Base-by-base conservation (phyloP, 2,888 invertebrate species). In the Linnaemya tessellans region DNA sequence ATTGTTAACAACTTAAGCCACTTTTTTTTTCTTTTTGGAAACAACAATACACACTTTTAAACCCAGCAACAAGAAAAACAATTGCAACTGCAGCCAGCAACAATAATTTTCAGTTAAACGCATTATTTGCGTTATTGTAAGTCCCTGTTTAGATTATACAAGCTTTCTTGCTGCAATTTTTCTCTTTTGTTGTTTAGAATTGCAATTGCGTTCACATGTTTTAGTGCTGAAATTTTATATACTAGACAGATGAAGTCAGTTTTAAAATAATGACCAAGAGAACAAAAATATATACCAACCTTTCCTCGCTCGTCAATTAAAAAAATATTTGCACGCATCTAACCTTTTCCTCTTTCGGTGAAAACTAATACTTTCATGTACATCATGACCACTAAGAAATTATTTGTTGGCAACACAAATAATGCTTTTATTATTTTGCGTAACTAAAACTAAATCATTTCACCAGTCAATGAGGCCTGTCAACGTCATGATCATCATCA, bases 371-470 rank as follows among this genome's bases (percentile, higher is more conserved):
- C 30, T 30, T 30, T 30, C 30, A 30, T 30, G 3, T 5, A 30
- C 30, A 30, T 30, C 30, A 30, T 30, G 30, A 30, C 30, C 3
- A 30, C 30, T 30, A 30, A 30, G 3, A 30, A 30, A 30, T 77
- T 74, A 74, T 79, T 79, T 74, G 80, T 80, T 80, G 75, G 62
- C 75, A 74, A 62, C 73, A 79, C 67, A 78, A 71, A 71, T 30
- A 71, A 67, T 62, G 41, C 15, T 38, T 56, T 54, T 22, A 20
- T 43, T 64, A 46, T 56, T 80, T 43, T 74, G 20, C 51, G n/a
- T 2, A 70, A 43, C 68, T 60, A 38, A 81, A 81, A 84, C 35
- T 84, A 84, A 84, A 84, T 81, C 84, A 80, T 84, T 84, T 80
- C 84, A 80, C 77, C 71, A 73, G 71, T 64, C 77, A 78, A 81